Percentiles rank a stretch among this genome's conserved stretches.
Evolutionary conservation across 2,797 vertebrate species (phyloP).

Genomic region (Siniperca undulata): DNA sequence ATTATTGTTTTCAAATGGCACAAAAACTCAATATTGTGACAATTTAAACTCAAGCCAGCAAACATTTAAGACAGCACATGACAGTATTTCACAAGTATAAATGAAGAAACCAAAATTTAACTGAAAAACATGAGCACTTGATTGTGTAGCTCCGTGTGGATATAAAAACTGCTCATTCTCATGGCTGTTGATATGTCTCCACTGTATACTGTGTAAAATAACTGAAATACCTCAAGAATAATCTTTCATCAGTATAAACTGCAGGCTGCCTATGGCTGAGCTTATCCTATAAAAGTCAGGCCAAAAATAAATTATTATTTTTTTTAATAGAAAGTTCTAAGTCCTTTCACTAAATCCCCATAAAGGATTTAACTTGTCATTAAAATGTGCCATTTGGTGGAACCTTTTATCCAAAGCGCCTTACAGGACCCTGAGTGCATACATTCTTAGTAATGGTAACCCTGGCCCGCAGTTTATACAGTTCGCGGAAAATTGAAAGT

Average conservation of each 20-base stretch:
- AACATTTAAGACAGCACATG: conserved; percentile 20
- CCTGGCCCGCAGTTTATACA: neutral
- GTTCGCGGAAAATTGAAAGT: neutral
- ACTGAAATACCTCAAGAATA: conserved; percentile 20
- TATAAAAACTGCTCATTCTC: neutral
- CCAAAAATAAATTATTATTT: conserved; percentile 39
- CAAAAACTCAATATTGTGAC: conserved; percentile 43
- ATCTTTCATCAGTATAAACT: conserved; percentile 10
- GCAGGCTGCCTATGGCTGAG: conserved; percentile 36
- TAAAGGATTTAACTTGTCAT: conserved; percentile 42
- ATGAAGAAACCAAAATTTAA: neutral
- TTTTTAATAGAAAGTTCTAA: conserved; percentile 37
- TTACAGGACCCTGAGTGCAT: conserved; percentile 22
- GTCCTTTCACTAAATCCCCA: conserved; percentile 55
- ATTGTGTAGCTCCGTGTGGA: neutral
- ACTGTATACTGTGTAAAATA: neutral
- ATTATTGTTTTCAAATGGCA: conserved; percentile 53
- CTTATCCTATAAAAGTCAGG: conserved; percentile 33
- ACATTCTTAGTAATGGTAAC: neutral
- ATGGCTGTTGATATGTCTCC: neutral
- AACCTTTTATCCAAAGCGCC: conserved; percentile 55
- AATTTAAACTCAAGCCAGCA: conserved; percentile 30
- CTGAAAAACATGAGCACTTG: neutral
- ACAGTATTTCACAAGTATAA: neutral
- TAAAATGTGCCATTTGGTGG: conserved; percentile 48